A percentile compares a stretch with the other conserved stretches of the same genome.
phyloP scores from a whole-genome alignment of 2,888 invertebrate genomes.

The Heliconius erato region DNA sequence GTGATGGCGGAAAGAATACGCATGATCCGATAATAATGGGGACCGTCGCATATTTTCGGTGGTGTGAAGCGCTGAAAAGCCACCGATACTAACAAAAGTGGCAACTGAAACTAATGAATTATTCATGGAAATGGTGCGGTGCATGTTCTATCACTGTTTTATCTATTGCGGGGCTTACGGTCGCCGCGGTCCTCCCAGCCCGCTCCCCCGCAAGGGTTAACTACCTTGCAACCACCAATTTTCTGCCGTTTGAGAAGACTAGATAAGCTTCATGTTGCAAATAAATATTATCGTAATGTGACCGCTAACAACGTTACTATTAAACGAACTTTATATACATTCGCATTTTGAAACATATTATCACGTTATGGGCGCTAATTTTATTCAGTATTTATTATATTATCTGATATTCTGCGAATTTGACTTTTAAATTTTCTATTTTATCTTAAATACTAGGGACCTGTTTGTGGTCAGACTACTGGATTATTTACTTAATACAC shows the following conservation, averaged over 20 bases:
- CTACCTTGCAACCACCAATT: conserved; percentile 82
- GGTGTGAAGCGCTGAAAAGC: conserved; percentile 84
- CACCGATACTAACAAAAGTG: conserved; percentile 86
- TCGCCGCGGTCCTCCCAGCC: conserved; percentile 40
- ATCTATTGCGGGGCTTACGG: conserved; percentile 84
- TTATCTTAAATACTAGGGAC: too few relatives aligned
- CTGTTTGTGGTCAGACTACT: too few relatives aligned
- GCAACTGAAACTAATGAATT: conserved; percentile 86
- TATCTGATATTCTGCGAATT: not conserved
- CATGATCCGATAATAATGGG: conserved; percentile 76
- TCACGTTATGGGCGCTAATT: not conserved
- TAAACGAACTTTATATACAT: conserved; percentile 60
- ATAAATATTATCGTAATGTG: conserved; percentile 81
- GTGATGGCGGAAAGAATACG: conserved; percentile 69
- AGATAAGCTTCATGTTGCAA: conserved; percentile 79
- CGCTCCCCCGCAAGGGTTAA: conserved; percentile 78
- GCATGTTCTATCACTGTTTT: conserved; percentile 87
- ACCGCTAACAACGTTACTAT: conserved; percentile 73
- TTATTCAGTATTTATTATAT: not conserved
- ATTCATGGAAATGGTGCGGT: conserved; percentile 85
- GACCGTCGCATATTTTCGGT: conserved; percentile 82
- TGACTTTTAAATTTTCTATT: too few relatives aligned
- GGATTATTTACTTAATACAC: too few relatives aligned
- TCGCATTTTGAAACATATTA: not conserved
- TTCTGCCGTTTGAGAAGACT: conserved; percentile 81